Conservation (phyloP, 2,113 vertebrate genomes). For the Propithecus coquereli region DNA sequence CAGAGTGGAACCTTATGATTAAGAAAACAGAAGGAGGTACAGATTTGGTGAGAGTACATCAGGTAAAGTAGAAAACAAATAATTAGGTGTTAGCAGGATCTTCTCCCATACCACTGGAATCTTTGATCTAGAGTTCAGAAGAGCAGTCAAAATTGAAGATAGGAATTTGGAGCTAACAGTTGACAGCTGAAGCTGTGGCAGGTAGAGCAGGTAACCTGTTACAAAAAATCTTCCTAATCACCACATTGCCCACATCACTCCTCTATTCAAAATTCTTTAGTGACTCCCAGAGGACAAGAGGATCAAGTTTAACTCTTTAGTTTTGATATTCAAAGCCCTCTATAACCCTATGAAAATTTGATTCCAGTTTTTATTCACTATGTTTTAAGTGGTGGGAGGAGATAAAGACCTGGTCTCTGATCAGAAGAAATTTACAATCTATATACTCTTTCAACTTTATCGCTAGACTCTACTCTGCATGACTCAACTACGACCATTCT, state of each 20-base stretch:
- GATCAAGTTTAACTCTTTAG: not conserved
- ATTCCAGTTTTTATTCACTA: not conserved
- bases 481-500: not conserved
- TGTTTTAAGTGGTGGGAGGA: not conserved
- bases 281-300: not conserved
- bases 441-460: slow-evolving; percentile 1
- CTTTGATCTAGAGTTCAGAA: not conserved
- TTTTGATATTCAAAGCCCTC: not conserved
- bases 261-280: not conserved
- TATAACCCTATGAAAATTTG: not conserved
- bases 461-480: not conserved
- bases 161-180: not conserved
- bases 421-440: slow-evolving; percentile 12
- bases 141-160: not conserved
- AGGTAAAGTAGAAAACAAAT: not conserved
- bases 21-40: not conserved
- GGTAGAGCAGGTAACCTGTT: not conserved
- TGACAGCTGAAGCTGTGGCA: not conserved
- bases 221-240: slow-evolving; percentile 16
- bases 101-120: not conserved
- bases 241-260: not conserved
- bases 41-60: not conserved
- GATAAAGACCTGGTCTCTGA: not conserved
- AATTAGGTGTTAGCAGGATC: not conserved
- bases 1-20: not conserved